Evolutionary conservation across 1,140 invertebrate genomes (phyloP), one percentile per base, ranked within the genome.

Genomic region (Zaprionus davidi): DNA sequence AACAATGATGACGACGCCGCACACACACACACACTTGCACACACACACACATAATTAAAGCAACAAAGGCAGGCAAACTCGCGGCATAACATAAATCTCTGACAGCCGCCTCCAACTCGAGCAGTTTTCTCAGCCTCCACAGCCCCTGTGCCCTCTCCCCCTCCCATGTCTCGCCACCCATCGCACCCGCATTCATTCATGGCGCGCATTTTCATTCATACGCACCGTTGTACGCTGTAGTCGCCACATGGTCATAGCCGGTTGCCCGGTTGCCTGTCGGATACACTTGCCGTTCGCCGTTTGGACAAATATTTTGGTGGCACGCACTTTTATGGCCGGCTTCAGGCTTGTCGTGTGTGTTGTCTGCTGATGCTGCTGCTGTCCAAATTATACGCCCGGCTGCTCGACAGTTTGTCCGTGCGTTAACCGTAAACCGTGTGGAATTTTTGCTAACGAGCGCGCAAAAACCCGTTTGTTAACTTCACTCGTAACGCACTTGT

Each of bases 1-100:
- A 28, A 69, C 28, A 38, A 5, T 1, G 44, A 57, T 65, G 62
- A 56, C 57, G 36, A 73, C 24, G 57, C 3, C 58, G 46, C 62
- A 72, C 70, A 44, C 38, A 49, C 20, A 68, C 49, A 63, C 17
- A 73, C 41, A 66, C 28, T 64, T 26, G 71, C 41, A 65, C 46
- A 73, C 41, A n/a, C n/a, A 67, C 62, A 67, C 59, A 80, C 76
- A 82, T 83, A 87, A 87, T 87, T 83, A 88, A 83, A 81, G 84
- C 77, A 78, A 74, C 77, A 84, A 80, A 71, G 63, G 51, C 71
- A 65, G 12, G 46, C 46, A 72, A 78, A 80, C 78, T 78, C 84
- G 83, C 83, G 83, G 81, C 84, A 84, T 75, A 75, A 49, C 73
- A 76, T 87, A 87, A 87, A 87, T 87, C 85, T 90, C 78, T 69